Conservation (phyloP, 2,113 vertebrate species). For the Calonectris borealis region DNA sequence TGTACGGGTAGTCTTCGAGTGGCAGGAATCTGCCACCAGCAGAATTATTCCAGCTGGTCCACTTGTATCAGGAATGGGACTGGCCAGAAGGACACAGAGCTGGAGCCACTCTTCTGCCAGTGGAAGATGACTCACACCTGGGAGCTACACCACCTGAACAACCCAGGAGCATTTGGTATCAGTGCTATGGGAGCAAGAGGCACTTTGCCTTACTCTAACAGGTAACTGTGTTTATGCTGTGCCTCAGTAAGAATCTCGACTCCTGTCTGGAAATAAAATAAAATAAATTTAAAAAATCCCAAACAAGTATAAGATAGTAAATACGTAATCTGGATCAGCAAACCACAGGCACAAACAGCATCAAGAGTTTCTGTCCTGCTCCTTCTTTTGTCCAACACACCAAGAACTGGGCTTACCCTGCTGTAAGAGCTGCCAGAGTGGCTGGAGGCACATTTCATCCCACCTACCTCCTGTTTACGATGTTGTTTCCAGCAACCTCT, state of each 20-base stretch:
- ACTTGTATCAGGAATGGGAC: background rate
- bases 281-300: background rate
- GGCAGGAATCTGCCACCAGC: background rate
- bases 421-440: background rate
- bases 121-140: too few relatives aligned
- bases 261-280: background rate
- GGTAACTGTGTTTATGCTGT: background rate
- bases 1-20: accelerated
- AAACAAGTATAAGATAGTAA: background rate
- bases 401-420: background rate
- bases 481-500: background rate
- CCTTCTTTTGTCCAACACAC: background rate
- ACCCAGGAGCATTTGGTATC: background rate
- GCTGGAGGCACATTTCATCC: background rate
- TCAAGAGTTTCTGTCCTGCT: background rate
- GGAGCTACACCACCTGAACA: background rate
- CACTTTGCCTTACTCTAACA: background rate
- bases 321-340: background rate
- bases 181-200: background rate
- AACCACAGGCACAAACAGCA: background rate
- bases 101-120: background rate
- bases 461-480: background rate
- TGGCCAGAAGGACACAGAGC: background rate
- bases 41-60: background rate
- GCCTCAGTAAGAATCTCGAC: background rate